Percentiles rank a stretch among this genome's conserved stretches.
These are phyloP conservation scores for Endotricha flammealis DNA, from an alignment of 2,888 invertebrate species.

Conservation along the genomic window DNA sequence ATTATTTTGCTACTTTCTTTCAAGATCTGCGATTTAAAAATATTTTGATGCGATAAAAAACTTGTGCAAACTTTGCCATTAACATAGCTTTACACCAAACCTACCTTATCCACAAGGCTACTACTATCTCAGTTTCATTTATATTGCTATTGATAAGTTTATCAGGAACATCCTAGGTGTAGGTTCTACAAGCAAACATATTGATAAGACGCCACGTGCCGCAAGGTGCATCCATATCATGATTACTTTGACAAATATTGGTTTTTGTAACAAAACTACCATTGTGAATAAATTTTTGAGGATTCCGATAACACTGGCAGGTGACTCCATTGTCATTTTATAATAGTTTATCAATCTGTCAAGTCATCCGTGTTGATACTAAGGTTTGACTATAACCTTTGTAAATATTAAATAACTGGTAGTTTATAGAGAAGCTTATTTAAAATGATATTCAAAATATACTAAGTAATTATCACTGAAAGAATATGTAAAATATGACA, in stretches of 20 bases:
- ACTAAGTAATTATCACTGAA: no score
- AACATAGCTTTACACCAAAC: no score
- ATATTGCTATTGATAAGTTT: constrained; percentile 1
- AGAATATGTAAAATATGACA: no score
- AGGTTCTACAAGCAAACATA: constrained; percentile 20
- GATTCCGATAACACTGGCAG: constrained; percentile 27
- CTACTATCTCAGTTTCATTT: no score
- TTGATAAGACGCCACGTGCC: constrained; percentile 39
- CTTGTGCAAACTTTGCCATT: no score
- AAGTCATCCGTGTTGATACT: constrained; percentile 3
- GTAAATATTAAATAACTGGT: background rate
- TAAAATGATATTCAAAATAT: no score
- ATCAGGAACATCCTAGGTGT: background rate
- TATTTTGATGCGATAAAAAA: no score
- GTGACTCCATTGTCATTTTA: constrained; percentile 20
- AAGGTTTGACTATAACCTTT: background rate
- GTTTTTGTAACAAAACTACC: constrained; percentile 24
- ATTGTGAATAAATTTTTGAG: constrained; percentile 1
- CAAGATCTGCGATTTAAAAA: no score
- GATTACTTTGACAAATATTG: constrained; percentile 58
- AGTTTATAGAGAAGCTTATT: no score
- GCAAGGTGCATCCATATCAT: constrained; percentile 34
- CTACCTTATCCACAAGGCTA: no score
- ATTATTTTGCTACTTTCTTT: no score
- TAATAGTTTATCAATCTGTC: constrained; percentile 7